These are phyloP conservation scores for Beris chalybata DNA, from an alignment of 2,888 invertebrate species.

Conservation along the genomic window DNA sequence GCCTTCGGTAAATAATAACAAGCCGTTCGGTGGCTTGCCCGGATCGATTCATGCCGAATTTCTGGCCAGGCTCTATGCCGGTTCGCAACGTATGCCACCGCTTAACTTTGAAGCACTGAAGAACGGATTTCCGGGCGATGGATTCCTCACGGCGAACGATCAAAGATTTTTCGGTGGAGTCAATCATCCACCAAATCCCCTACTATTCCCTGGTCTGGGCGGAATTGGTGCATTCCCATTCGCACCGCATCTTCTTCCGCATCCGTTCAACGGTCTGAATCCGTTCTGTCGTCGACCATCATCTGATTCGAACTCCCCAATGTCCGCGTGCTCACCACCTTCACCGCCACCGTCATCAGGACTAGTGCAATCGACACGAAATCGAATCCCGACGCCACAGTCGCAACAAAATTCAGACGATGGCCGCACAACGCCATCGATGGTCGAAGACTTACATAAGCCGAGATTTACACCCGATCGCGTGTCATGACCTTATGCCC, in stretches of 20 bases:
- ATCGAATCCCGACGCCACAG: constrained; percentile 38
- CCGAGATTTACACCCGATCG: constrained; percentile 49
- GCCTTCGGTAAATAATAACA: constrained; percentile 49
- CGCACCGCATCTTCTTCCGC: constrained; percentile 49
- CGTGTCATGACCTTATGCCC: constrained; percentile 54
- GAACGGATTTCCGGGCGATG: constrained; percentile 46
- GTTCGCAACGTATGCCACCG: constrained; percentile 64
- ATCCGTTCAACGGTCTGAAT: constrained; percentile 55
- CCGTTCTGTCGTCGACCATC: constrained; percentile 54
- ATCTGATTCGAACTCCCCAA: constrained; percentile 60
- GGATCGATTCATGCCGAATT: constrained; percentile 77
- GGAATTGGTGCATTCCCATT: constrained; percentile 62
- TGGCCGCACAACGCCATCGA: constrained; percentile 33
- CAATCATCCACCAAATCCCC: constrained; percentile 61
- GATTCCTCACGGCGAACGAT: constrained; percentile 46
- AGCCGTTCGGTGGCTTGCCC: constrained; percentile 59
- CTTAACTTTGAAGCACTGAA: constrained; percentile 69
- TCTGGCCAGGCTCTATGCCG: constrained; percentile 75
- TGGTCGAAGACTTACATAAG: constrained; percentile 35
- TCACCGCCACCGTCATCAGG: constrained; percentile 43
- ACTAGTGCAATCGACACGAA: constrained; percentile 16
- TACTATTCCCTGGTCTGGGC: constrained; percentile 63
- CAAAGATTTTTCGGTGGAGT: constrained; percentile 37
- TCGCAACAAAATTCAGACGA: constrained; percentile 36
- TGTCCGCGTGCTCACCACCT: constrained; percentile 59